Base-by-base conservation (phyloP, 2,113 vertebrate species). In the Neodontobutis hainanensis region DNA sequence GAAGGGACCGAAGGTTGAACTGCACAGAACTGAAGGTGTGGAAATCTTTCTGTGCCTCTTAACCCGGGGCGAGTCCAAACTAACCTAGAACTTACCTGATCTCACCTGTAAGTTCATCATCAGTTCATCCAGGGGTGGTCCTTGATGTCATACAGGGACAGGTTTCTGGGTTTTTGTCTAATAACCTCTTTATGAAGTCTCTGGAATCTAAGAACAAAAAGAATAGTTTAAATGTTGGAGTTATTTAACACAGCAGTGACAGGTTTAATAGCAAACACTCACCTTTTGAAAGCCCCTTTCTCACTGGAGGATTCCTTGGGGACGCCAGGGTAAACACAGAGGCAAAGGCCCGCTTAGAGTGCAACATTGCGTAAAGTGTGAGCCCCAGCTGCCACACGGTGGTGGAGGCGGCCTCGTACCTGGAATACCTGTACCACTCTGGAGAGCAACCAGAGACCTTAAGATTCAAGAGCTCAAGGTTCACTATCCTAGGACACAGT, bases 291-390 rank as follows among this genome's bases (percentile, higher is more conserved):
- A 50, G 48, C 3, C 19, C 47, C 0, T 0, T n/a, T 14, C 15
- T 4, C 7, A 50, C 19, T 8, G 8, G 48, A 16, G 15, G 16
- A 2, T 49, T n/a, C 15, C 19, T 8, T 16, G 48, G 19, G 3
- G 8, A 3, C 7, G 1, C 16, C 6, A 1, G 8, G n/a, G 16
- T 0, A 1, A 10, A 7, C 15, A 19, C 48, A 2, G 0, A 3
- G 48, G 2, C 2, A 3, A 50, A 1, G 48, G 48, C 16, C 0
- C 5, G 4, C 3, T n/a, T n/a, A 2, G 0, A 0, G 16, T 50
- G n/a, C 6, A 50, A 8, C n/a, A 50, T 3, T 0, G 3, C 0
- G 48, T 50, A 50, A 1, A 50, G 14, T 6, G 4, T 9, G 8
- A 50, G 48, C 3, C 48, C 48, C 15, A 50, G 48, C 48, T 50